Base-by-base conservation (phyloP, 2,888 invertebrate species). In the Cheiracanthium punctorium region DNA sequence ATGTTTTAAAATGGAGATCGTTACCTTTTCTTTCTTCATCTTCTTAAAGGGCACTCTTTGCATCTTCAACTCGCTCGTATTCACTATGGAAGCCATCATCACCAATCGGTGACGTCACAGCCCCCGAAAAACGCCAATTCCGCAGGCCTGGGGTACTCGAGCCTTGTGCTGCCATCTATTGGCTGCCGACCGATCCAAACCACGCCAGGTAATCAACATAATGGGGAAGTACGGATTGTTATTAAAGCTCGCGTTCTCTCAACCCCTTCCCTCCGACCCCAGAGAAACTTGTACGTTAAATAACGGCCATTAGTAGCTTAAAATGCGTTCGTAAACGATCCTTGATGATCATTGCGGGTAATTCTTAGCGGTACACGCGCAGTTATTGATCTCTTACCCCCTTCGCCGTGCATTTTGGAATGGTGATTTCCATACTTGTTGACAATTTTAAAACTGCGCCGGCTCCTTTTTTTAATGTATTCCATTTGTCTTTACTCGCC, bases 21-120 rank as follows among this genome's bases (percentile, higher is more conserved):
- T 82, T 82, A 82, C 82, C 82, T 82, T 82, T 82, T 72, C 82
- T 82, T 82, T 82, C 82, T 82, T 82, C 82, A 82, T 82, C 82
- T 82, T 82, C 82, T 77, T 82, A 77, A 82, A 82, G 77, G 77
- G 82, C 82, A 82, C 77, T 82, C 82, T 80, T 80, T 82, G 82
- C 82, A 82, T 82, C 82, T 77, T 82, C 82, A 77, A 82, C 75
- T 76, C 75, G 69, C 74, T 81, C 69, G 81, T 52, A 74, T 81
- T 71, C 82, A 71, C 82, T 65, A 82, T 76, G 82, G 82, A 82
- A 82, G 82, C 82, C 82, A 82, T 77, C 82, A 82, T 82, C 77
- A 20, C 58, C 72, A 77, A 82, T 73, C 82, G 77, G 65, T 82
- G 82, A 82, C 82, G 82, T 82, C 82, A 82, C 82, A 64, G 33